These are phyloP conservation scores for Thaumetopoea pityocampa DNA, from an alignment of 1,140 invertebrate genomes.

Conservation along the genomic window DNA sequence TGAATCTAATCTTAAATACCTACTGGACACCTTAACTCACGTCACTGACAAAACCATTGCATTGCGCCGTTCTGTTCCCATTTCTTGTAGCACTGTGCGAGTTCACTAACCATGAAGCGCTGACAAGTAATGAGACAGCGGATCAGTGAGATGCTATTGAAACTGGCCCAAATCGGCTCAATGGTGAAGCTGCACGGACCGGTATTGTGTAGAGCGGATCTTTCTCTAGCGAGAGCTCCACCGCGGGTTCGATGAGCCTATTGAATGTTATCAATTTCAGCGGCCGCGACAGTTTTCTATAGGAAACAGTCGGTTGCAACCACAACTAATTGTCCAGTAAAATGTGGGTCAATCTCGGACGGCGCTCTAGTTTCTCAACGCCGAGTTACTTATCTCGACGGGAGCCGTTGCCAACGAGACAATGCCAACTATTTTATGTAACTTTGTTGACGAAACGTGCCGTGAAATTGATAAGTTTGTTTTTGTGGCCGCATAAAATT, in stretches of 20 bases:
- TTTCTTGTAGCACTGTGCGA: constrained; percentile 3
- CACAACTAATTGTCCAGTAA: constrained; percentile 48
- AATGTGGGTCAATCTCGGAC: constrained; percentile 60
- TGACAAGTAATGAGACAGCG: constrained; percentile 9
- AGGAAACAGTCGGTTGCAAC: constrained; percentile 56
- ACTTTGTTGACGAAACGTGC: constrained; percentile 63
- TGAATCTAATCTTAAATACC: no score
- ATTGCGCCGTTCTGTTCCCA: no score
- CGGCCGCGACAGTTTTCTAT: constrained; percentile 48
- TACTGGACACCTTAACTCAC: no score
- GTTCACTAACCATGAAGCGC: constrained; percentile 10
- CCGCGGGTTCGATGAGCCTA: constrained; percentile 10
- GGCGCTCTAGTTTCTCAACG: constrained; percentile 61
- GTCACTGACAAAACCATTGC: no score
- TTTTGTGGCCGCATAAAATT: constrained; percentile 25
- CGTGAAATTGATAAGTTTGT: constrained; percentile 48
- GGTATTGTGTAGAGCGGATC: no score
- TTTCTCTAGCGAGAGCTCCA: background rate
- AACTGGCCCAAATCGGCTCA: no score
- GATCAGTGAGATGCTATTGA: constrained; percentile 6
- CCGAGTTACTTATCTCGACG: constrained; percentile 50
- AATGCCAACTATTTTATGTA: constrained; percentile 59
- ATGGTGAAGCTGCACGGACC: no score
- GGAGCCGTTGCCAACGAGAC: constrained; percentile 52
- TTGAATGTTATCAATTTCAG: constrained; percentile 52